Conservation (phyloP, 1,140 invertebrate genomes). For the Scylla paramamosain region DNA sequence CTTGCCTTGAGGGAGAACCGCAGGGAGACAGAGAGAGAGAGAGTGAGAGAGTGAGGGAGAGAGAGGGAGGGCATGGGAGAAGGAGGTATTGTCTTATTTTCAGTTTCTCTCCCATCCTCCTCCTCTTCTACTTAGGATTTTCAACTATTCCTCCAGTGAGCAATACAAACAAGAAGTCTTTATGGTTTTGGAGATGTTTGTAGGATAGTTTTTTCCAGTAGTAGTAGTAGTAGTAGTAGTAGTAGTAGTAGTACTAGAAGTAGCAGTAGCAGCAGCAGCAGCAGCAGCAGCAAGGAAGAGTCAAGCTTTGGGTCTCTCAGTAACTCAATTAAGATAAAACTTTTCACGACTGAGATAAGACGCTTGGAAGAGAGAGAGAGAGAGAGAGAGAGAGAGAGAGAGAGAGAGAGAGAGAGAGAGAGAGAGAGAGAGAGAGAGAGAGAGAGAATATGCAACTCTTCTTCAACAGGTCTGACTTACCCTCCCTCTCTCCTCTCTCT, state of each 20-base stretch:
- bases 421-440: background rate
- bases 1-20: background rate
- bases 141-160: no score
- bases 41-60: background rate
- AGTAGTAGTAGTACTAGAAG: background rate
- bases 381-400: conserved; percentile 32
- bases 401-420: conserved; percentile 24
- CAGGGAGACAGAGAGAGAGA: background rate
- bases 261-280: no score
- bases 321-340: no score
- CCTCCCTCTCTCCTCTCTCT: background rate
- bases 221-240: no score
- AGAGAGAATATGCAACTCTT: background rate
- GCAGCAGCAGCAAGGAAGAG: no score
- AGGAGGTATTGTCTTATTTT: no score
- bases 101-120: no score
- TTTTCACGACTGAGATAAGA: background rate
- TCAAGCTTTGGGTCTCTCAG: no score
- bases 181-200: no score
- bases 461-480: background rate
- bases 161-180: no score
- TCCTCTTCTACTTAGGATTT: no score
- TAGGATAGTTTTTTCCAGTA: no score
- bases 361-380: background rate
- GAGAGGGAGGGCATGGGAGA: background rate